These are phyloP conservation scores for Mugil cephalus DNA, from an alignment of 2,113 vertebrate genomes.

Conservation along the genomic window DNA sequence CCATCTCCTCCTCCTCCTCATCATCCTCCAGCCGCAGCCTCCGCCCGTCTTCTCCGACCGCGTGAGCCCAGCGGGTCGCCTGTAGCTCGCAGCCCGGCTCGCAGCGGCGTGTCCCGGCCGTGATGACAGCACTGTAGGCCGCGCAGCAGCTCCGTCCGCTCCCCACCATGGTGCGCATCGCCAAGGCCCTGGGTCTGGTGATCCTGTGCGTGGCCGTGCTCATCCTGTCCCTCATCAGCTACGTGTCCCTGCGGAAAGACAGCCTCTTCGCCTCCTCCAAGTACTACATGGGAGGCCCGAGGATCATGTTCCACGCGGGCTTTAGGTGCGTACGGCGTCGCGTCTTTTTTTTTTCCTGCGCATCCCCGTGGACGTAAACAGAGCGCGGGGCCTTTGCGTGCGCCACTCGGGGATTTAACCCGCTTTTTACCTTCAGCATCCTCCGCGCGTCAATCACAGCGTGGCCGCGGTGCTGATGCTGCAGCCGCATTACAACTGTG, in stretches of 20 bases:
- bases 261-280: constrained; percentile 92
- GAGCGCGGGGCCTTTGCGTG: constrained; percentile 32
- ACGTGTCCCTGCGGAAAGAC: constrained; percentile 95
- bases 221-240: constrained; percentile 96
- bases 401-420: not conserved
- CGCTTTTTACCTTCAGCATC: not conserved
- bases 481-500: too few relatives aligned
- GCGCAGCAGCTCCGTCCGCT: constrained; percentile 44
- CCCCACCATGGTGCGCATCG: constrained; percentile 94
- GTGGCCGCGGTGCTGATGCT: constrained; percentile 59
- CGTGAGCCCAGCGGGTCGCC: constrained; percentile 32
- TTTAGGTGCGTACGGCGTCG: constrained; percentile 88
- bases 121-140: constrained; percentile 49
- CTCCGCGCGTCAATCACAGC: constrained; percentile 19
- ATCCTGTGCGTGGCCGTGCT: constrained; percentile 95
- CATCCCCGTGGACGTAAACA: constrained; percentile 27
- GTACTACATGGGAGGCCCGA: constrained; percentile 90
- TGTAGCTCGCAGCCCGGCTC: not conserved
- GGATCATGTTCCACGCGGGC: constrained; percentile 96
- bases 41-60: constrained; percentile 45
- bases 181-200: constrained; percentile 93
- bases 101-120: constrained; percentile 25
- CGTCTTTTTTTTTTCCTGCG: not conserved
- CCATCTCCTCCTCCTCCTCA: too few relatives aligned
- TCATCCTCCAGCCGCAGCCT: too few relatives aligned